These are phyloP conservation scores for Anarhynchus alexandrinus DNA, from an alignment of 2,113 vertebrate genomes.

Conservation along the genomic window DNA sequence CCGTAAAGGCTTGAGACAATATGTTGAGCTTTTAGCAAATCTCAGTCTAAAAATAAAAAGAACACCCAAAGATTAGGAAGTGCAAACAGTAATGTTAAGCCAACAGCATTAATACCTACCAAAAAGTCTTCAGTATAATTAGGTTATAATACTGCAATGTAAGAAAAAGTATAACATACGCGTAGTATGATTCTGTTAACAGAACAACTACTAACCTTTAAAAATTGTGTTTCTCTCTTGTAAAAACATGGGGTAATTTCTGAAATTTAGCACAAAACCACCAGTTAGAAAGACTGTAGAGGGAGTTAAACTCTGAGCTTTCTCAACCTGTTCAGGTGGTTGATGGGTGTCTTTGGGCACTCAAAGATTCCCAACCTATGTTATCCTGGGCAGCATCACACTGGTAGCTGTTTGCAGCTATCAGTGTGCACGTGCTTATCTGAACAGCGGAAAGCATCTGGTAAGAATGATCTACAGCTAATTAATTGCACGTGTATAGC, in stretches of 20 bases:
- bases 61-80: background rate
- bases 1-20: background rate
- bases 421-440: rapidly evolving
- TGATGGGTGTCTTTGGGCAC: background rate
- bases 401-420: rapidly evolving
- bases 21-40: background rate
- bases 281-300: background rate
- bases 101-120: background rate
- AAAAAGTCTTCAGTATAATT: background rate
- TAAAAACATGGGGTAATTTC: background rate
- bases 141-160: background rate
- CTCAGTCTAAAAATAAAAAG: background rate
- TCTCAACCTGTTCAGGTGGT: background rate
- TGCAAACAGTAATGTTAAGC: background rate
- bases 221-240: background rate
- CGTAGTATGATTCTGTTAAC: background rate
- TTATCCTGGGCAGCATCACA: background rate
- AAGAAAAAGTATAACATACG: background rate
- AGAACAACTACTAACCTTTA: background rate
- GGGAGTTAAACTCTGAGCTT: background rate
- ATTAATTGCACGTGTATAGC: background rate
- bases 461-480: background rate
- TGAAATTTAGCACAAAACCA: background rate
- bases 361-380: background rate
- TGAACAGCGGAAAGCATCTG: background rate